Base-by-base conservation (phyloP, 2,797 vertebrate species). In the Schizothorax lantsangensis region DNA sequence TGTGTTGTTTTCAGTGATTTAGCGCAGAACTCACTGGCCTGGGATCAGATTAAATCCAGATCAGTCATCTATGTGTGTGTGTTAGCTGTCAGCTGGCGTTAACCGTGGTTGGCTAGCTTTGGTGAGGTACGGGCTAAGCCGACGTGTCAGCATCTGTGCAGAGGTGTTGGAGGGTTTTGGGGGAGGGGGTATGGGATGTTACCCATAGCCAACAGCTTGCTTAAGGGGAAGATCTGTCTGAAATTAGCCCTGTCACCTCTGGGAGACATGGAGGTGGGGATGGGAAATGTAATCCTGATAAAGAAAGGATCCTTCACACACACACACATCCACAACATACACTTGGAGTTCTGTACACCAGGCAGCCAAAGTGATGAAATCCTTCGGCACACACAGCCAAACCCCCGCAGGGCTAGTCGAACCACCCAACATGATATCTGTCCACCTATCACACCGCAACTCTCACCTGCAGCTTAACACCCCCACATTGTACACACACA, bases 171-270 rank as follows among this genome's bases (percentile, higher is more conserved):
- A 59, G 88, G 66, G 75, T 84, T 84, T 90, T 84, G 80, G 54
- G 49, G 45, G 81, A 72, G 36, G 81, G 52, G 89, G 87, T 85
- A 69, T 90, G 49, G 66, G 62, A 77, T 73, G 82, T 82, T 88
- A 74, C 83, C 81, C 49, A 47, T 82, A 90, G 90, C 89, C 87
- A 91, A 89, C 88, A 92, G 92, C 93, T 94, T 93, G 94, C 94
- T 93, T 85, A 72, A 94, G 93, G 94, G 93, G 92, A 93, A 93
- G 94, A 94, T 95, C 94, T 94, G 93, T 93, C 94, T 95, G 93
- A 94, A 95, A 95, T 96, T 94, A 95, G 92, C 93, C 92, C 92
- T 93, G 94, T 95, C 93, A 92, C 93, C 93, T 78, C 82, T 89
- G 92, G 93, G 94, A 94, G 89, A 92, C 88, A 91, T 91, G 91